Percentiles rank a stretch among this genome's conserved stretches.
These are phyloP conservation scores for Lithosia quadra DNA, from an alignment of 2,888 invertebrate species.

Conservation along the genomic window DNA sequence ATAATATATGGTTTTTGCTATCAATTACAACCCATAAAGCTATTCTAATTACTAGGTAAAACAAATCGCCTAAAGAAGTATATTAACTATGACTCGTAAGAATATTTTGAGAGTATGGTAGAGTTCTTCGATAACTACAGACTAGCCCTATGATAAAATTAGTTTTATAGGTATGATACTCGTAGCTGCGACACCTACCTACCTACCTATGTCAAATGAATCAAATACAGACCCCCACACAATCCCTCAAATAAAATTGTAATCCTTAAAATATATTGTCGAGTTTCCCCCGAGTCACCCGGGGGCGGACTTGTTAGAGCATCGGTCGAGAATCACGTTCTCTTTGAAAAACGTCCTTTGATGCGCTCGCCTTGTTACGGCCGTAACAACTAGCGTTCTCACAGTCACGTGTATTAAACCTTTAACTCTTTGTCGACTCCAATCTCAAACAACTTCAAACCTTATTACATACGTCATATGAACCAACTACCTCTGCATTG, in stretches of 20 bases:
- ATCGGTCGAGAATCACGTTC: conserved; percentile 79
- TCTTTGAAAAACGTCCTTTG: conserved; percentile 79
- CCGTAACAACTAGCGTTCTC: conserved; percentile 70
- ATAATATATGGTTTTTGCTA: not conserved
- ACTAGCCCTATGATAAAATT: not conserved
- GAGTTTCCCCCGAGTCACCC: conserved; percentile 60
- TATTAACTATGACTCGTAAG: not conserved
- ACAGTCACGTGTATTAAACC: conserved; percentile 69
- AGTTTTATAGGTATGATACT: not conserved
- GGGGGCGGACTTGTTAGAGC: conserved; percentile 71
- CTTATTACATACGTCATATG: conserved; percentile 41
- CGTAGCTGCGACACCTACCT: conserved; percentile 14
- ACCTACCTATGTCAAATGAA: conserved; percentile 31
- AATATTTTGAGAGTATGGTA: not conserved
- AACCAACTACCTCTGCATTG: conserved; percentile 28
- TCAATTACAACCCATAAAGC: not conserved
- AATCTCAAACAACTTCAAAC: conserved; percentile 48
- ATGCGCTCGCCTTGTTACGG: conserved; percentile 74
- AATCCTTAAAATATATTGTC: conserved; percentile 63
- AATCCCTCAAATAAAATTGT: conserved; percentile 54
- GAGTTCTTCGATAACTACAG: no score
- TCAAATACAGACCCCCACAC: conserved; percentile 44
- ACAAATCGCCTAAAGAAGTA: not conserved
- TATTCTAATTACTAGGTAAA: not conserved
- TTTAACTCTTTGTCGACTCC: conserved; percentile 58